Percentiles rank a stretch among this genome's conserved stretches.
Conservation (phyloP, 2,797 vertebrate species). For the Alauda arvensis region DNA sequence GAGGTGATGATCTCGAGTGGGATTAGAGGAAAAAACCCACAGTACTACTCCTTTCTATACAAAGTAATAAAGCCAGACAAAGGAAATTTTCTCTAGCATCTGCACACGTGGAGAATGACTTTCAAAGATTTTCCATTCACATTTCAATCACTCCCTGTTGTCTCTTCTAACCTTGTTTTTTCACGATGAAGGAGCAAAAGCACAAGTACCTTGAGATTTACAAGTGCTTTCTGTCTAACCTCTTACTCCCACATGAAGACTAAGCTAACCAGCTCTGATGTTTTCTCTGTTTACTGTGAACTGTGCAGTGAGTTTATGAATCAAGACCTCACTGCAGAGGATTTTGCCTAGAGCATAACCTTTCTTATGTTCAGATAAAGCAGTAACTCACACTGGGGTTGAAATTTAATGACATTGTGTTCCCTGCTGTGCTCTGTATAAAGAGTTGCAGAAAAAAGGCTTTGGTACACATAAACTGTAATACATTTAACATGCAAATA, state of each 20-base stretch:
- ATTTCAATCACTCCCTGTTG: not conserved
- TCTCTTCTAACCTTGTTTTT: not conserved
- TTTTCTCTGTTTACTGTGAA: constrained; percentile 7
- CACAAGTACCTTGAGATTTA: not conserved
- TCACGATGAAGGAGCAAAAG: not conserved
- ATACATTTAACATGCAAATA: not conserved
- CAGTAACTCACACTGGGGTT: not conserved
- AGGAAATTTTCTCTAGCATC: not conserved
- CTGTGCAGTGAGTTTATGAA: constrained; percentile 3
- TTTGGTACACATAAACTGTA: not conserved
- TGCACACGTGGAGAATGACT: not conserved
- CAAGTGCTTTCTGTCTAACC: not conserved
- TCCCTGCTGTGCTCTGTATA: not conserved
- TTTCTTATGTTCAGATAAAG: constrained; percentile 23
- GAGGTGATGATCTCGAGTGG: not conserved
- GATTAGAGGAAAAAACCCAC: not conserved
- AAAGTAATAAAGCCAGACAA: not conserved
- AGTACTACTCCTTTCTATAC: not conserved
- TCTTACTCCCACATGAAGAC: not conserved
- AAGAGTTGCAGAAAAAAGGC: not conserved
- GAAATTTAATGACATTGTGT: constrained; percentile 19
- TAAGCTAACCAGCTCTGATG: not conserved
- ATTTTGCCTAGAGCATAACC: constrained; percentile 22
- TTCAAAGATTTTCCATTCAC: not conserved
- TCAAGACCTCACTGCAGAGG: constrained; percentile 4